A percentile compares a stretch with the other conserved stretches of the same genome.
These are phyloP conservation scores for Maconellicoccus hirsutus DNA, from an alignment of 1,140 invertebrate genomes.

Conservation along the genomic window DNA sequence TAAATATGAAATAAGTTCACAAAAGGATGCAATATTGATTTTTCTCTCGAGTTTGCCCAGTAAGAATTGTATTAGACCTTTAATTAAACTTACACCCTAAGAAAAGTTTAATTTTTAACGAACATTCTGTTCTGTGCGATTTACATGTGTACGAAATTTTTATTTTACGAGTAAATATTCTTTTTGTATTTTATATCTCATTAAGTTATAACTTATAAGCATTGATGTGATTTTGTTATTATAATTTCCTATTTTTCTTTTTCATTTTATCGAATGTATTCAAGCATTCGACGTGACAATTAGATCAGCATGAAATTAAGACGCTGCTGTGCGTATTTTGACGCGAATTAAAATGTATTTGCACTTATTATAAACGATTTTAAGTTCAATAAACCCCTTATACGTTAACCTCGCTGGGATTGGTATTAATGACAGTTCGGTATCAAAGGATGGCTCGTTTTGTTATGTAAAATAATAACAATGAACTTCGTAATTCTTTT, in stretches of 20 bases:
- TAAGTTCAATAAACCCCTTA: conserved; percentile 10
- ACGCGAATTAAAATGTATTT: not conserved
- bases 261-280: not conserved
- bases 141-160: not conserved
- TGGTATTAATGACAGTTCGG: conserved; percentile 1
- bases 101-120: not conserved
- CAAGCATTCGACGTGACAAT: not conserved
- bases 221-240: not conserved
- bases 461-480: not conserved
- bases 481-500: not conserved
- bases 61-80: not conserved
- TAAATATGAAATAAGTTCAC: not conserved
- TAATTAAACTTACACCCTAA: not conserved
- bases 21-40: not conserved
- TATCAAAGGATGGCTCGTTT: conserved; percentile 3
- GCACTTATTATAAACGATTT: not conserved
- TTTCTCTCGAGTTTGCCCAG: not conserved
- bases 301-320: not conserved
- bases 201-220: not conserved
- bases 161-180: not conserved
- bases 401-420: not conserved
- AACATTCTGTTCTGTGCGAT: not conserved
- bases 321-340: not conserved
- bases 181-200: not conserved
- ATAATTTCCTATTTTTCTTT: not conserved